Percentiles rank a stretch among this genome's conserved stretches.
Evolutionary conservation across 1,140 invertebrate genomes (phyloP).

Genomic region (Scaptomyza pallida): DNA sequence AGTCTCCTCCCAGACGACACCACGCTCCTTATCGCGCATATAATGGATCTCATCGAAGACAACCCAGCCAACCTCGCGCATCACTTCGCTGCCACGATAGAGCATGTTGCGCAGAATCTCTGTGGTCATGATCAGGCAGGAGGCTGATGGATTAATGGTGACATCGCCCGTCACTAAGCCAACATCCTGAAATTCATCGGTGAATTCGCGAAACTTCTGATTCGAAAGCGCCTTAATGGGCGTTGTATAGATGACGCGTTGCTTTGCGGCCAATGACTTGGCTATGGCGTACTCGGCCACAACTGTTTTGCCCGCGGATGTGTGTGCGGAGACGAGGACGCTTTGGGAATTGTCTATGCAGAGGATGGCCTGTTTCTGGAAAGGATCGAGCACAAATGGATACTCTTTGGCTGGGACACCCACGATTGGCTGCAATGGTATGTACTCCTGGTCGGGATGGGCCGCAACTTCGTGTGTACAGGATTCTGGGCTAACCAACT

Average conservation of each 20-base stretch:
- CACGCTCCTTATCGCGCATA: conserved; percentile 99
- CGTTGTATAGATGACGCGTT: conserved; percentile 99
- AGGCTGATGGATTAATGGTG: conserved; percentile 98
- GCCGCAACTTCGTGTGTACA: conserved; percentile 97
- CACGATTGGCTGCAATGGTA: conserved; percentile 87
- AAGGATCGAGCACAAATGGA: conserved; percentile 97
- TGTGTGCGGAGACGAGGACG: conserved; percentile 99
- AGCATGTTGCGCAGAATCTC: conserved; percentile 99
- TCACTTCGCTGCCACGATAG: conserved; percentile 98
- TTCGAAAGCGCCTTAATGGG: conserved; percentile 99
- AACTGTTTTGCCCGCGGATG: conserved; percentile 99
- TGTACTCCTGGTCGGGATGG: conserved; percentile 93
- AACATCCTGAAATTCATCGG: conserved; percentile 99
- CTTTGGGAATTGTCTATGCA: conserved; percentile 99
- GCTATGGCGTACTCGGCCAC: conserved; percentile 95
- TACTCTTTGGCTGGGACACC: conserved; percentile 95
- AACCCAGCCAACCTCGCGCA: conserved; percentile 99
- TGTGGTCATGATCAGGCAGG: conserved; percentile 99
- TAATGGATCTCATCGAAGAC: conserved; percentile 99
- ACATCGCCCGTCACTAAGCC: conserved; percentile 99
- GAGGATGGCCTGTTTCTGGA: conserved; percentile 98
- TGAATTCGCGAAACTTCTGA: conserved; percentile 99
- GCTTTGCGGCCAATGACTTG: conserved; percentile 88
- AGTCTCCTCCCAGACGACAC: conserved; percentile 99
- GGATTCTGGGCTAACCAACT: conserved; percentile 93